Conservation (phyloP, 2,888 invertebrate species). For the Endomychus coccineus region DNA sequence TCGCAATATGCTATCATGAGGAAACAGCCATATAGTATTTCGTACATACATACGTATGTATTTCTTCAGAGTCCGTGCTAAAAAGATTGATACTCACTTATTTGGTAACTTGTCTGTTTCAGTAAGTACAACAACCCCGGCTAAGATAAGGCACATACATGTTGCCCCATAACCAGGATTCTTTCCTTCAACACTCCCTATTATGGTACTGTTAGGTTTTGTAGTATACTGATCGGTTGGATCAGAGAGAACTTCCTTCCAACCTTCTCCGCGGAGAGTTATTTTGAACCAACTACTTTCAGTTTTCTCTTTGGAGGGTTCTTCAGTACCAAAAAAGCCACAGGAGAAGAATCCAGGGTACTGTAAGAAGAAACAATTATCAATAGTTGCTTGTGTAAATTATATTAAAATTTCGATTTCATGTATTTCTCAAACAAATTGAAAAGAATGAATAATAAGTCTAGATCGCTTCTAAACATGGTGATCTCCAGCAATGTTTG, state of each 20-base stretch:
- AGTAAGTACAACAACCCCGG: slow-evolving; percentile 67
- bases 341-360: slow-evolving; percentile 17
- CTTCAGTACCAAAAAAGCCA: slow-evolving; percentile 61
- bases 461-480: too few relatives aligned
- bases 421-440: too few relatives aligned
- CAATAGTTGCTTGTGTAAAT: too few relatives aligned
- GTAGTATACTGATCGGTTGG: slow-evolving; percentile 50
- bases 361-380: too few relatives aligned
- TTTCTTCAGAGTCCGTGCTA: too few relatives aligned
- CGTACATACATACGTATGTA: too few relatives aligned
- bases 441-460: too few relatives aligned
- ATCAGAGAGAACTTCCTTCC: slow-evolving; percentile 57
- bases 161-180: slow-evolving; percentile 84
- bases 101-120: slow-evolving; percentile 71
- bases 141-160: slow-evolving; percentile 60
- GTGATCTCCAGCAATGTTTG: too few relatives aligned
- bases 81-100: slow-evolving; percentile 48
- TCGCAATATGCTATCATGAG: too few relatives aligned
- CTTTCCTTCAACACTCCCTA: slow-evolving; percentile 56
- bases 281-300: slow-evolving; percentile 57
- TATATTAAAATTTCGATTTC: too few relatives aligned
- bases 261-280: slow-evolving; percentile 71
- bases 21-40: too few relatives aligned
- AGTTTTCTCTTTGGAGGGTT: slow-evolving; percentile 55
- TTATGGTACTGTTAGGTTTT: slow-evolving; percentile 57